Conservation (phyloP, 2,888 invertebrate species). For the Oscheius sp. region DNA sequence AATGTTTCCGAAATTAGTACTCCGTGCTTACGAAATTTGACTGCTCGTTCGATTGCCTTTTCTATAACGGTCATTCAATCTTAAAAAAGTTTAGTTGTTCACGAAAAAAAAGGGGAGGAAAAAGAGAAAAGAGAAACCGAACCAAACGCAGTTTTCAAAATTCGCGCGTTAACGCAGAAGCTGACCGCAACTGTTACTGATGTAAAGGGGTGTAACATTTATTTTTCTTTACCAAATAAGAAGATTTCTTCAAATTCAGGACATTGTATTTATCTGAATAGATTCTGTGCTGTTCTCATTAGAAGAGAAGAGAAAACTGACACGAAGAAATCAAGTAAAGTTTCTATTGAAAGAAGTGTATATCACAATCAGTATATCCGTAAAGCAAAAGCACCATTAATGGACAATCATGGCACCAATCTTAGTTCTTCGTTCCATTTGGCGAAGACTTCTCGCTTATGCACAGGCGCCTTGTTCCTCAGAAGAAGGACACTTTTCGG, state of each 20-base stretch:
- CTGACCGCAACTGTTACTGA: no score
- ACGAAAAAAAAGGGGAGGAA: neutral
- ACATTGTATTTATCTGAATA: no score
- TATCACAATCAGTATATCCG: no score
- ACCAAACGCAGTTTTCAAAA: neutral
- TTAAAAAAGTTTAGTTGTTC: neutral
- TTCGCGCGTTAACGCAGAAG: neutral
- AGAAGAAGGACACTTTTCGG: neutral
- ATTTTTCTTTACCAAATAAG: no score
- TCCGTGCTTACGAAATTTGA: slow-evolving; percentile 55
- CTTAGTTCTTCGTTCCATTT: neutral
- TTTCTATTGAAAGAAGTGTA: no score
- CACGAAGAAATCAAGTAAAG: no score
- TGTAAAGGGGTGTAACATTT: no score
- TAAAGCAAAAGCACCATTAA: no score
- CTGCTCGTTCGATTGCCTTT: slow-evolving; percentile 58
- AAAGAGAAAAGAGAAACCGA: neutral
- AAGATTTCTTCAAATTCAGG: no score
- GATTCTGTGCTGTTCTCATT: no score
- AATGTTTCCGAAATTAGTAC: slow-evolving; percentile 70
- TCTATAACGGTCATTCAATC: slow-evolving; percentile 43
- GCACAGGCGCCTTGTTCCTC: neutral
- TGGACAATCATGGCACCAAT: no score
- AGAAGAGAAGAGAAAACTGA: no score
- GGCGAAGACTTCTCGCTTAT: neutral